Conservation (phyloP, 2,888 invertebrate genomes). For the Phorcus lineatus region DNA sequence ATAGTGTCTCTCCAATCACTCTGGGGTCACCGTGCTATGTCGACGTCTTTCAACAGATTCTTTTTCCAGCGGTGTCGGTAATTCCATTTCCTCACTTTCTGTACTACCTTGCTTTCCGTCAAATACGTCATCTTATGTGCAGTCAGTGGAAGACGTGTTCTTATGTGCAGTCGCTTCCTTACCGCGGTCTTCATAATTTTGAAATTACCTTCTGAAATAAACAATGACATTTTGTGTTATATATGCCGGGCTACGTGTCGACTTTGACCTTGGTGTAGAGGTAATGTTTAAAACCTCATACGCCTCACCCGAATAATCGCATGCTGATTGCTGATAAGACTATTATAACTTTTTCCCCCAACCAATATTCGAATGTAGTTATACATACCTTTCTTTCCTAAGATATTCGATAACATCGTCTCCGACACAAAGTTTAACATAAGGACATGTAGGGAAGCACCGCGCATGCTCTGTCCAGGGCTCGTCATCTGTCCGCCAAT, state of each 20-base stretch:
- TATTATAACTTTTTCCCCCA: too few relatives aligned
- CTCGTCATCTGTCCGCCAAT: background rate
- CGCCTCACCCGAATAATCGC: too few relatives aligned
- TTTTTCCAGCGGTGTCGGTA: background rate
- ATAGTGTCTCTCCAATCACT: background rate
- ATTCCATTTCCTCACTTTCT: background rate
- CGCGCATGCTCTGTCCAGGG: constrained; percentile 18
- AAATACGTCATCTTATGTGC: background rate
- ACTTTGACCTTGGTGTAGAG: too few relatives aligned
- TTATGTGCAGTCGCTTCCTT: too few relatives aligned
- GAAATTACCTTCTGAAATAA: too few relatives aligned
- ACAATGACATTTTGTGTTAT: too few relatives aligned
- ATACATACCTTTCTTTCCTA: background rate
- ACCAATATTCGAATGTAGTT: too few relatives aligned
- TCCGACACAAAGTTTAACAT: constrained; percentile 5
- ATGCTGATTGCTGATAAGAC: too few relatives aligned
- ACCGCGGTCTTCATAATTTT: too few relatives aligned
- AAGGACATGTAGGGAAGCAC: constrained; percentile 1
- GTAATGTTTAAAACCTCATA: too few relatives aligned
- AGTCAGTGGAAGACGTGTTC: background rate
- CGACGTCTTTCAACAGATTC: background rate
- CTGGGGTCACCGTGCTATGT: background rate
- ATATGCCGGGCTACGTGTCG: too few relatives aligned
- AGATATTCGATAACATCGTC: background rate
- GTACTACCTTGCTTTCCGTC: background rate